Evolutionary conservation across 2,888 invertebrate species (phyloP).

Genomic region (Acleris literana): DNA sequence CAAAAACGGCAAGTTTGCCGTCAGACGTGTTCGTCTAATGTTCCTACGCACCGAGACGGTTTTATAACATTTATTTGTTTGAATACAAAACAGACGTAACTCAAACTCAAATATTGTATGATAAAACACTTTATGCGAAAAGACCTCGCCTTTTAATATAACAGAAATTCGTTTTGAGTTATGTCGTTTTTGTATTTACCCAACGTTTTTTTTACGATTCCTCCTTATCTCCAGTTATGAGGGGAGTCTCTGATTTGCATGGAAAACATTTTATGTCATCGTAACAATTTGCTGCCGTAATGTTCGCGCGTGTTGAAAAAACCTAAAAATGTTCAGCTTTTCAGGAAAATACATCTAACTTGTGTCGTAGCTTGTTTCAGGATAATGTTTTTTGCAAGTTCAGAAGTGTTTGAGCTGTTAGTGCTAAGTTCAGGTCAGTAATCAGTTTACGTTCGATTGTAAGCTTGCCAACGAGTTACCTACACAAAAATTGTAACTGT

Average conservation of each 20-base stretch:
- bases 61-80: slow-evolving; percentile 46
- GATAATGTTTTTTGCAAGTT: not conserved
- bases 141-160: too few species aligned
- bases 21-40: slow-evolving; percentile 16
- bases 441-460: too few species aligned
- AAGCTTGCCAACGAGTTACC: too few species aligned
- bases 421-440: too few species aligned
- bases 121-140: too few species aligned
- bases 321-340: slow-evolving; percentile 11
- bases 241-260: slow-evolving; percentile 54
- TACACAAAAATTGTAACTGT: too few species aligned
- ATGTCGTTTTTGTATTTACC: too few species aligned
- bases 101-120: too few species aligned
- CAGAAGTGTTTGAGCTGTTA: too few species aligned
- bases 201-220: slow-evolving; percentile 48
- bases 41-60: slow-evolving; percentile 39
- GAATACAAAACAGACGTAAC: too few species aligned
- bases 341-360: slow-evolving; percentile 14
- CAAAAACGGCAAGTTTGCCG: slow-evolving; percentile 2
- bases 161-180: too few species aligned
- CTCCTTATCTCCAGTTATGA: slow-evolving; percentile 56
- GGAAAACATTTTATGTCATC: slow-evolving; percentile 54
- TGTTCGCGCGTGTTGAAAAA: slow-evolving; percentile 34
- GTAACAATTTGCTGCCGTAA: slow-evolving; percentile 49
- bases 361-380: not conserved